phyloP scores from a whole-genome alignment of 64 coral and sea anemone species.

The Dendrophyllia cribrosa region DNA sequence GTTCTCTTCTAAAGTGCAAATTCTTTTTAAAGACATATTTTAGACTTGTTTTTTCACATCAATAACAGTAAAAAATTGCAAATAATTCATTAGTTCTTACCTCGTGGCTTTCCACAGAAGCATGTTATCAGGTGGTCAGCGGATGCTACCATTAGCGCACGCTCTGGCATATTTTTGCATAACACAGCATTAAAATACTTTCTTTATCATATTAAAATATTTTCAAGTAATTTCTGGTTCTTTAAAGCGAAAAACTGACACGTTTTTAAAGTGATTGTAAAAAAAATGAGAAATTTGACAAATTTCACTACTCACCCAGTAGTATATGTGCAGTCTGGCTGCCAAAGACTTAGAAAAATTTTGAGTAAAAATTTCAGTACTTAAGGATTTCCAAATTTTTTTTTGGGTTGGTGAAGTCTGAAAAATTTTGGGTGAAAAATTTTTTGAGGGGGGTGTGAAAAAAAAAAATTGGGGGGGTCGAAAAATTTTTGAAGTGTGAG shows the following conservation, averaged over 20 bases:
- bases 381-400: no score
- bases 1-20: conserved; percentile 48
- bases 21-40: conserved; percentile 52
- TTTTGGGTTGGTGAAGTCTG: no score
- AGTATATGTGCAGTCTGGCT: no score
- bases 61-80: conserved; percentile 45
- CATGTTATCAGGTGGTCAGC: conserved; percentile 39
- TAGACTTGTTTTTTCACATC: conserved; percentile 45
- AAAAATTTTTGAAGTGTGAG: no score
- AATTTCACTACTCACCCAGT: conserved; percentile 43
- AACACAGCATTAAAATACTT: conserved; percentile 29
- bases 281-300: neutral
- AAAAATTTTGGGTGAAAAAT: no score
- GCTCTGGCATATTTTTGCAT: conserved; percentile 33
- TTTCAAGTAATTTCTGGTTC: conserved; percentile 53
- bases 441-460: no score
- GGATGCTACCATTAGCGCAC: conserved; percentile 47
- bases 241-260: conserved; percentile 34
- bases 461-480: no score
- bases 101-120: conserved; percentile 51
- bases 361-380: no score
- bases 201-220: conserved; percentile 46
- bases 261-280: neutral
- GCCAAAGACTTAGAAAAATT: no score
- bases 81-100: conserved; percentile 52